Base-by-base conservation (phyloP, 2,888 invertebrate genomes). In the Gymnoscelis rufifasciata region DNA sequence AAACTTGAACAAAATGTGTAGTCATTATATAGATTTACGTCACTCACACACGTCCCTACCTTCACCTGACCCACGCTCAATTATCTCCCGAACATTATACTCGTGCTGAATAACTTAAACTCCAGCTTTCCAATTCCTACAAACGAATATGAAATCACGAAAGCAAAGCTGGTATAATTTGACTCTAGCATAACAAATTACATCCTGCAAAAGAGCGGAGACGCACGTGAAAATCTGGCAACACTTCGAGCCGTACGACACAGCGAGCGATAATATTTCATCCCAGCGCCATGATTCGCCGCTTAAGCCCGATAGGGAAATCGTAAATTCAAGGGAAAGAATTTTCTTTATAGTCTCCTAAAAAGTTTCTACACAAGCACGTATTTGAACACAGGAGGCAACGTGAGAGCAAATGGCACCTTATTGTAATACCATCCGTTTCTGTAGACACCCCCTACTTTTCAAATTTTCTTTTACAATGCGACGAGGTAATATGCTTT, bases 231-330 rank as follows among this genome's bases (percentile, higher is more conserved):
- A 64, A 68, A 66, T 59, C 58, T 51, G 56, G 48, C 44, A 58
- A 60, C 66, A 63, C 56, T 64, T 65, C 57, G 57, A 43, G 38
- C 38, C 69, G 70, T 67, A 64, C 61, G 64, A 64, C 61, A 65
- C 67, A 64, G 64, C 68, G 68, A 62, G 67, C 74, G 71, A 79
- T 74, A 78, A 78, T 81, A 82, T 79, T 78, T 81, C 77, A 79
- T 75, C 70, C 74, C 65, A 66, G 69, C 72, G 78, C 74, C 77
- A 82, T 81, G 78, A 82, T 83, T 81, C 70, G 76, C 74, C 79
- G 76, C 78, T 82, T 83, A 79, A 78, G 74, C 74, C 70, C 81
- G 80, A 83, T 82, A 83, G 80, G 74, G 74, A 82, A 82, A 82
- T 83, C 83, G 78, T 81, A 81, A 83, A 83, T 83, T 80, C 73